Conservation (phyloP, 2,797 vertebrate species). For the Falco novaeseelandiae region DNA sequence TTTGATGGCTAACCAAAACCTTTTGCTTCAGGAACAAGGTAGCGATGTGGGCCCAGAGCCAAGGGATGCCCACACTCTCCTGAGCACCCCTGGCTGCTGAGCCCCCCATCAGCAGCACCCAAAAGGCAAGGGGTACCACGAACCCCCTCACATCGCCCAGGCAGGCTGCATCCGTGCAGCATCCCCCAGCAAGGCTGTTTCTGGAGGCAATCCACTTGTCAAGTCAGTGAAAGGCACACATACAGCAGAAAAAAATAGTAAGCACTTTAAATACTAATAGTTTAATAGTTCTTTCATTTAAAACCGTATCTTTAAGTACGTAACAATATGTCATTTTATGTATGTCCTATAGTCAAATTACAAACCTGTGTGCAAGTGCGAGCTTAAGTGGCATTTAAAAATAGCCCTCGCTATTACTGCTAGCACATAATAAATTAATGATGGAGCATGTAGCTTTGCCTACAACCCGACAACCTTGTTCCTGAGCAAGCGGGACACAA, state of each 20-base stretch:
- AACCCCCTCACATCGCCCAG: neutral
- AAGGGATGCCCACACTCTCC: rapidly evolving
- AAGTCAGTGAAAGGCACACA: rapidly evolving
- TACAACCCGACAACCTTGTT: neutral
- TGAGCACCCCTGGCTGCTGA: neutral
- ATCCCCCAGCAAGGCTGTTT: neutral
- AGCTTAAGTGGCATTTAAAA: slow-evolving; percentile 66
- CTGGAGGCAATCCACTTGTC: neutral
- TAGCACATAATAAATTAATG: slow-evolving; percentile 55
- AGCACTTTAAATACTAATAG: neutral
- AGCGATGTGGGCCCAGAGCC: neutral
- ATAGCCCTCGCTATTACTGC: slow-evolving; percentile 45
- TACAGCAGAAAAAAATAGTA: neutral
- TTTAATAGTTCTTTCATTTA: slow-evolving; percentile 2
- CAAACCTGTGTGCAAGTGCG: neutral
- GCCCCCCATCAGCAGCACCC: neutral
- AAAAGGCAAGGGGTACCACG: rapidly evolving
- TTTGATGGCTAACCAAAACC: neutral
- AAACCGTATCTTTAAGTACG: neutral
- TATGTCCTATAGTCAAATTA: slow-evolving; percentile 40
- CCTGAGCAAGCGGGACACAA: neutral
- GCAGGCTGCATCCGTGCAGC: neutral
- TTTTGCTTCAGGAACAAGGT: neutral
- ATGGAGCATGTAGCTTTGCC: slow-evolving; percentile 28
- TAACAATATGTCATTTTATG: slow-evolving; percentile 5